phyloP scores from a whole-genome alignment of 2,113 vertebrate genomes.

The Girardinichthys multiradiatus region DNA sequence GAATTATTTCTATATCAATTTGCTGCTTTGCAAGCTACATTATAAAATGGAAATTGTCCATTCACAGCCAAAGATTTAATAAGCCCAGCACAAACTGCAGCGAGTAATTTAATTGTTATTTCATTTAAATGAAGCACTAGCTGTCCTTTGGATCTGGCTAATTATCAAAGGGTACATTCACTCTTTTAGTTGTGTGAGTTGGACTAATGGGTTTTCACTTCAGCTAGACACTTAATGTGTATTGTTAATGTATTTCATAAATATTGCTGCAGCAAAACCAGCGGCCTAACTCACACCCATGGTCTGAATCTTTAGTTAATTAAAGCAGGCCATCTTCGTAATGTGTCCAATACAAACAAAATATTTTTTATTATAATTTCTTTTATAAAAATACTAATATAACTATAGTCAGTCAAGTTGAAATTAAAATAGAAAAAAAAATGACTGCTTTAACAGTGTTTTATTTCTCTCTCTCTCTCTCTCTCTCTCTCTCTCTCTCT shows the following conservation, averaged over 20 bases:
- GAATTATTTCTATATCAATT: conserved; percentile 58
- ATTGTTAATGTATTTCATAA: conserved; percentile 63
- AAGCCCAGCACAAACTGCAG: conserved; percentile 51
- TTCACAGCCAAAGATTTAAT: conserved; percentile 62
- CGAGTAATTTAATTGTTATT: conserved; percentile 74
- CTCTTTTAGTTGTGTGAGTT: conserved; percentile 46
- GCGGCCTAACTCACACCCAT: conserved; percentile 14
- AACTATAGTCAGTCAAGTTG: conserved; percentile 41
- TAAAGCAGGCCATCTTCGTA: conserved; percentile 54
- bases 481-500: conserved; percentile 6
- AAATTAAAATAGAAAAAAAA: conserved; percentile 27
- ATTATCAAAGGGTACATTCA: conserved; percentile 62
- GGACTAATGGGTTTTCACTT: conserved; percentile 56
- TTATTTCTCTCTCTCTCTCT: conserved; percentile 33
- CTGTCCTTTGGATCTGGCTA: conserved; percentile 62
- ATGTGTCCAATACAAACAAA: conserved; percentile 43
- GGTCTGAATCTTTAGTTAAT: conserved; percentile 23
- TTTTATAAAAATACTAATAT: conserved; percentile 41
- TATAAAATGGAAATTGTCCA: conserved; percentile 58
- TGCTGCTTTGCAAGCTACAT: conserved; percentile 50
- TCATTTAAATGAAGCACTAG: conserved; percentile 68
- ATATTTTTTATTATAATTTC: conserved; percentile 33
- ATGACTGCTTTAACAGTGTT: conserved; percentile 19
- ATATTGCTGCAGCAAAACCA: conserved; percentile 42
- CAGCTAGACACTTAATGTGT: conserved; percentile 50